Conservation (phyloP, 2,113 vertebrate genomes). For the Hassar affinis region DNA sequence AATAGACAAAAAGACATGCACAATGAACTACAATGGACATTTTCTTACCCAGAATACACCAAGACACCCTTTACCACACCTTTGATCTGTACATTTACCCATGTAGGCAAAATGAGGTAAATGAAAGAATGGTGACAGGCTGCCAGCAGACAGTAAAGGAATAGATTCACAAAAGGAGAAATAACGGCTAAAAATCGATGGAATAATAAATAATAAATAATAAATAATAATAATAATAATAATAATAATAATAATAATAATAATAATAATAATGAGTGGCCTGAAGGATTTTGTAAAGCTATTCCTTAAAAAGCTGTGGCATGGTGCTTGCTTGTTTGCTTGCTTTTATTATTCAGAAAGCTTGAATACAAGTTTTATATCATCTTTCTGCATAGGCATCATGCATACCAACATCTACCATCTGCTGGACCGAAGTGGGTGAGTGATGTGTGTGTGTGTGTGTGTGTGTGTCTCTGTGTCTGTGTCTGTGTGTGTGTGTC, state of each 20-base stretch:
- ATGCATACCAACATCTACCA: slow-evolving; percentile 19
- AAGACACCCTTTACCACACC: neutral
- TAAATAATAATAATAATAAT: too few species aligned
- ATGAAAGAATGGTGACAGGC: neutral
- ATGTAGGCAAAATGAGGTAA: neutral
- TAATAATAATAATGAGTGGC: too few species aligned
- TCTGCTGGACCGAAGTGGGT: slow-evolving; percentile 1
- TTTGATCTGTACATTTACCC: neutral
- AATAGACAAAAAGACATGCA: slow-evolving; percentile 12
- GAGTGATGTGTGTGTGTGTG: neutral
- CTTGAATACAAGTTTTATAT: neutral
- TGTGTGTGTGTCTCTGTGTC: neutral
- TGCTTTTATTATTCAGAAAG: neutral
- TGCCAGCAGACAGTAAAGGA: slow-evolving; percentile 9
- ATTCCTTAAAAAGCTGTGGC: neutral
- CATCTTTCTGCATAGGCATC: slow-evolving; percentile 7
- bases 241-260: too few species aligned
- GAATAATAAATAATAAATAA: too few species aligned
- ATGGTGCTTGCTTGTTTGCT: neutral
- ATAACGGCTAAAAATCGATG: neutral
- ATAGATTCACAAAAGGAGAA: neutral
- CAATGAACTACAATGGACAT: slow-evolving; percentile 1
- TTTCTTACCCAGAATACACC: slow-evolving; percentile 35
- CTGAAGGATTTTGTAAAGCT: neutral
- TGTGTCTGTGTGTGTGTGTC: too few species aligned